phyloP scores from a whole-genome alignment of 2,888 invertebrate species.

The Drosophila barbarae region DNA sequence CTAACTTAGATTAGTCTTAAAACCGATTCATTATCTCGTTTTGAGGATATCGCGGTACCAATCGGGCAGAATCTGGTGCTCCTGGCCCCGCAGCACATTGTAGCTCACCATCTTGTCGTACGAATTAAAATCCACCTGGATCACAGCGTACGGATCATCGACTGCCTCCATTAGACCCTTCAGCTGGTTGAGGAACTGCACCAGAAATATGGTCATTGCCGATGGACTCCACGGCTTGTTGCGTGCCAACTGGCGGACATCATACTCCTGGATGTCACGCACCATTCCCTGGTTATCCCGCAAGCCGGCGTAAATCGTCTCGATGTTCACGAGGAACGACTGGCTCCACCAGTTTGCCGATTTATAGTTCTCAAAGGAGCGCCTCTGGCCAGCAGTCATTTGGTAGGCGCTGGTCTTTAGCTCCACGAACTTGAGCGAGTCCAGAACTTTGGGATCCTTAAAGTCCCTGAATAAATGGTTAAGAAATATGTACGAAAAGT shows the following conservation, averaged over 20 bases:
- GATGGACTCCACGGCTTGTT: constrained; percentile 54
- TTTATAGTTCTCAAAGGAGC: constrained; percentile 42
- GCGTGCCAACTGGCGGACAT: constrained; percentile 26
- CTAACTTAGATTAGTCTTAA: not conserved
- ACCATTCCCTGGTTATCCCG: constrained; percentile 41
- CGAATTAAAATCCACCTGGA: constrained; percentile 43
- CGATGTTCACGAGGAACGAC: constrained; percentile 57
- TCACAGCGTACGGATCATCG: constrained; percentile 37
- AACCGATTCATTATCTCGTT: not conserved
- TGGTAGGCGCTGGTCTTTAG: constrained; percentile 43
- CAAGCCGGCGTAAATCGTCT: constrained; percentile 43
- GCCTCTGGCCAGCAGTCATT: constrained; percentile 14
- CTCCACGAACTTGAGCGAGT: constrained; percentile 47
- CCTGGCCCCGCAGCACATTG: constrained; percentile 13
- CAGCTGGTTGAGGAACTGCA: constrained; percentile 45
- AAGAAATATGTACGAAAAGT: not conserved
- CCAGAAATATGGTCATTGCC: constrained; percentile 45
- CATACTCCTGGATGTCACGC: constrained; percentile 29
- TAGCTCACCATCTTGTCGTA: constrained; percentile 2
- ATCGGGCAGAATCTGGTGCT: constrained; percentile 40
- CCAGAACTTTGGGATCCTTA: constrained; percentile 29
- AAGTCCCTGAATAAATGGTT: constrained; percentile 36
- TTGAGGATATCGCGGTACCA: constrained; percentile 50
- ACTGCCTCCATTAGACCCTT: constrained; percentile 40
- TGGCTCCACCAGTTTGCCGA: constrained; percentile 60